A percentile compares a stretch with the other conserved stretches of the same genome.
Conservation (phyloP, 2,888 invertebrate genomes). For the Coenonympha glycerion region DNA sequence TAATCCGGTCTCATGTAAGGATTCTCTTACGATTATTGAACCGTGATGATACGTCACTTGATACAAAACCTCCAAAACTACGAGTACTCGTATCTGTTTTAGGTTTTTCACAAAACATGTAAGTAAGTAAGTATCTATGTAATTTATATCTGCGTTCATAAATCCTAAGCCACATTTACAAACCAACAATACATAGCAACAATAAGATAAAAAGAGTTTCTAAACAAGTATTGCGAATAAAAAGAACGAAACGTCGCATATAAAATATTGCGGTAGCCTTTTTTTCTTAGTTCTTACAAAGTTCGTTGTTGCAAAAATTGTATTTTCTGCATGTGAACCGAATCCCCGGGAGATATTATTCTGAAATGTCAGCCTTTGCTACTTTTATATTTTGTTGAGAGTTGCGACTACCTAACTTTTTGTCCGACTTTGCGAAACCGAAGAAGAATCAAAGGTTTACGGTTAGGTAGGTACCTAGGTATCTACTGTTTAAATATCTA, state of each 20-base stretch:
- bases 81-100: no score
- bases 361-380: constrained; percentile 19
- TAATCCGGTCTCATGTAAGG: constrained; percentile 12
- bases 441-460: no score
- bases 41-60: not conserved
- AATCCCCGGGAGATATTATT: constrained; percentile 13
- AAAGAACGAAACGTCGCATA: not conserved
- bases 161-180: no score
- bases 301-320: constrained; percentile 7
- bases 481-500: no score
- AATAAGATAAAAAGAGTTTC: not conserved
- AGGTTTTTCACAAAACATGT: not conserved
- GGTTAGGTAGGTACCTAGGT: no score
- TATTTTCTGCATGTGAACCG: constrained; percentile 14
- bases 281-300: no score
- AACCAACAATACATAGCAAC: no score
- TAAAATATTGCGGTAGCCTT: constrained; percentile 1
- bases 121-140: not conserved
- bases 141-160: no score
- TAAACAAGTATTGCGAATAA: not conserved
- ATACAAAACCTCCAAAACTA: not conserved
- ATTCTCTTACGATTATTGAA: constrained; percentile 12
- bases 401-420: not conserved
- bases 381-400: not conserved
- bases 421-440: no score